Evolutionary conservation across 92 coral and sea anemone species (phyloP).

Genomic region (Parazoanthus darwini): DNA sequence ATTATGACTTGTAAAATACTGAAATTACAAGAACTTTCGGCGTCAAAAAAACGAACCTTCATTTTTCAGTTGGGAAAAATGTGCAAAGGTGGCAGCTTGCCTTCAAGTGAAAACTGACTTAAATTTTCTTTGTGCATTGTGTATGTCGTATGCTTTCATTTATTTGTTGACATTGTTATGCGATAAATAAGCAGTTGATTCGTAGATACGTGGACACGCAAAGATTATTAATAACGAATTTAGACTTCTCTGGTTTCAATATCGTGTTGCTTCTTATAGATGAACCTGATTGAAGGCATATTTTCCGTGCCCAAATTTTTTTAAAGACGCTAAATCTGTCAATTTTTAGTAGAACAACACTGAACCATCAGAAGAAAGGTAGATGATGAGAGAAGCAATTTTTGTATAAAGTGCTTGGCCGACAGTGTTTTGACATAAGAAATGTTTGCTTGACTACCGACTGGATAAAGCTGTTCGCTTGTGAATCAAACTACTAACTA

Average conservation of each 20-base stretch:
- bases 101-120: neutral
- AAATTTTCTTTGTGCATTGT: neutral
- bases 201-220: neutral
- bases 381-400: neutral
- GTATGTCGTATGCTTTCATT: neutral
- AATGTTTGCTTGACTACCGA: neutral
- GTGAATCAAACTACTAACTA: neutral
- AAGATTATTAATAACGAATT: neutral
- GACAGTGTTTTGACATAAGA: neutral
- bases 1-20: neutral
- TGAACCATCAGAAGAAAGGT: neutral
- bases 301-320: neutral
- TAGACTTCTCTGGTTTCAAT: neutral
- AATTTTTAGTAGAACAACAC: neutral
- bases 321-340: neutral
- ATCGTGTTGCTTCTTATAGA: neutral
- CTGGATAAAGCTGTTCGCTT: neutral
- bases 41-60: constrained; percentile 1
- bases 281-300: neutral
- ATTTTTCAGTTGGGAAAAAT: neutral
- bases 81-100: neutral
- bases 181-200: constrained; percentile 1
- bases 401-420: neutral
- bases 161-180: constrained; percentile 2
- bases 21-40: neutral